Conservation (phyloP, 2,113 vertebrate species). For the Scophthalmus maximus region DNA sequence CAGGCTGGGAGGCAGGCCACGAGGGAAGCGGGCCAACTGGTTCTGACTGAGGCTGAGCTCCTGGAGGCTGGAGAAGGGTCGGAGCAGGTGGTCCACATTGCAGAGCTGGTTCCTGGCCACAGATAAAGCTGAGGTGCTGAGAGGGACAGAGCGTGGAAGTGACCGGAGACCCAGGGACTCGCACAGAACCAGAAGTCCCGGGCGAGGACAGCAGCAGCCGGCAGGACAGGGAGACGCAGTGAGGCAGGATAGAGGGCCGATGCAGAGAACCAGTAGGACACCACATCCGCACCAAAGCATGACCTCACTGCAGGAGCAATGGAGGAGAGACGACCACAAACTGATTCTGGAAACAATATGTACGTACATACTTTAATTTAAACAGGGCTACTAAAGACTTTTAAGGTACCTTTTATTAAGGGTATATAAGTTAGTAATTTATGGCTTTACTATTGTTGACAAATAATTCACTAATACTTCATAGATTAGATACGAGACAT, state of each 20-base stretch:
- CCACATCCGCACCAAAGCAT: constrained; percentile 73
- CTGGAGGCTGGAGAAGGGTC: constrained; percentile 75
- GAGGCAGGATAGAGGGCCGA: constrained; percentile 60
- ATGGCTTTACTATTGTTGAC: no score
- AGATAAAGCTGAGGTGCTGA: constrained; percentile 76
- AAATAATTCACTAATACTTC: no score
- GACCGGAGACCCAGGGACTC: constrained; percentile 81
- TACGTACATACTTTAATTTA: background rate
- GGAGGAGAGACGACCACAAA: constrained; percentile 12
- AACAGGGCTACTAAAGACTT: background rate
- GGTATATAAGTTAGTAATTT: no score
- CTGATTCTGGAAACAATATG: background rate
- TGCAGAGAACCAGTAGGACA: constrained; percentile 71
- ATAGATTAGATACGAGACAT: background rate
- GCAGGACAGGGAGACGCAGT: constrained; percentile 70
- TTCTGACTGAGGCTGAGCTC: constrained; percentile 84
- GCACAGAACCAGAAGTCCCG: constrained; percentile 78
- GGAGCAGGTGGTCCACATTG: constrained; percentile 80
- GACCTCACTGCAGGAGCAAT: constrained; percentile 72
- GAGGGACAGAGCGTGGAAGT: constrained; percentile 78
- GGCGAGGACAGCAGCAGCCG: constrained; percentile 81
- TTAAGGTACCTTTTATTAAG: no score
- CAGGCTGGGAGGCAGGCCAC: constrained; percentile 82
- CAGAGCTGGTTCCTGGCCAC: constrained; percentile 83
- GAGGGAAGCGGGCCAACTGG: constrained; percentile 79